Base-by-base conservation (phyloP, 1,140 invertebrate species). In the Cheumatopsyche charites region DNA sequence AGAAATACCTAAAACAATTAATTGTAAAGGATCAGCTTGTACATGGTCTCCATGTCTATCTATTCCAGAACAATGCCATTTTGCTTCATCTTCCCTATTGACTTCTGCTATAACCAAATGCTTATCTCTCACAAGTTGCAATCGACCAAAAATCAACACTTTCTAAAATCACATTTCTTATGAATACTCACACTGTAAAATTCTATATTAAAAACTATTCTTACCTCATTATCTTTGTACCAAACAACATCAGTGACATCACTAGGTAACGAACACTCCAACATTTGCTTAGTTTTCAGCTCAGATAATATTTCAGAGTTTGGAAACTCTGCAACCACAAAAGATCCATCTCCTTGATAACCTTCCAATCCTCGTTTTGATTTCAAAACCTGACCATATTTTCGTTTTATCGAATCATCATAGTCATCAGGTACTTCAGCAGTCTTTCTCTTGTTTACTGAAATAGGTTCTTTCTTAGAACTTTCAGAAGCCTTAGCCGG, bases 191-290 rank as follows among this genome's bases (percentile, higher is more conserved):
- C 12, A 41, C n/a, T 17, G 3, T 43, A 42, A 19, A 58, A 58
- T 2, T 47, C 43, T n/a, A 47, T 7, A n/a, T n/a, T n/a, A n/a
- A 45, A 26, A 43, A 36, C 12, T 13, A 45, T 19, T 42, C 69
- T 71, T 21, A 80, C 79, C 79, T 81, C 80, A 21, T 78, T 80
- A 65, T 83, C 82, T 62, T 81, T 82, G 66, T 80, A 83, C 82
- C 82, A 84, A 9, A 78, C 78, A 15, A 82, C 55, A 15, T 80
- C 76, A 41, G 80, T 81, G 49, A 79, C 76, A 73, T 84, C 72
- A 26, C n/a, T 81, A 71, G 67, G 74, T 7, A 84, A 78, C 52
- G 82, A 81, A 45, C 83, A 84, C 0, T 74, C 70, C 6, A 84
- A 77, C 5, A 79, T 77, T 4, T 80, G 80, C 65, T 72, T 78